These are phyloP conservation scores for Brachionus rotundiformis DNA, from an alignment of 1,140 invertebrate species.

Conservation along the genomic window DNA sequence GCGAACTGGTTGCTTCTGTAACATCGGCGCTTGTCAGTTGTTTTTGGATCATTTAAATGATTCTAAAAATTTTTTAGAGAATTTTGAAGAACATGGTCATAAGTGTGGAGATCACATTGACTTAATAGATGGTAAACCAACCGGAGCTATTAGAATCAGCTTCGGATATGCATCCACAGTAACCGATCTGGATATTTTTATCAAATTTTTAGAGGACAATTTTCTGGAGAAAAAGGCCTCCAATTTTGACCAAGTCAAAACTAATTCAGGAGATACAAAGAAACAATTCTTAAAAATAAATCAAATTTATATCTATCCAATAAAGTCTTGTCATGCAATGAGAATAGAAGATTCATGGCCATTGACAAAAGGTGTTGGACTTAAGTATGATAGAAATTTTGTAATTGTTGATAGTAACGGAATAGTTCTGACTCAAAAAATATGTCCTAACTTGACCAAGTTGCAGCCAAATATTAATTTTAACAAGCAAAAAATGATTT, in stretches of 20 bases:
- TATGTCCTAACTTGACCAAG: constrained; percentile 75
- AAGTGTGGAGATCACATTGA: constrained; percentile 87
- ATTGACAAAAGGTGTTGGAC: constrained; percentile 73
- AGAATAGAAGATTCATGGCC: constrained; percentile 69
- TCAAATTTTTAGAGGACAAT: constrained; percentile 33
- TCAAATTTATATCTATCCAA: constrained; percentile 81
- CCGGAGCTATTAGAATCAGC: constrained; percentile 85
- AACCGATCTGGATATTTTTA: background rate
- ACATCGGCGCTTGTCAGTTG: constrained; percentile 87
- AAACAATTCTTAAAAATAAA: constrained; percentile 54
- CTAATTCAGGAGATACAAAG: background rate
- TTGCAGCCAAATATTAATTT: constrained; percentile 76
- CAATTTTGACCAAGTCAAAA: background rate
- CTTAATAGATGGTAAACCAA: constrained; percentile 82
- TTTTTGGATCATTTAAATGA: constrained; percentile 68
- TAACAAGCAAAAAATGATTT: constrained; percentile 67
- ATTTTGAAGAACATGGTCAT: constrained; percentile 72
- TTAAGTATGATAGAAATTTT: constrained; percentile 86
- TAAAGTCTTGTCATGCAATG: constrained; percentile 86
- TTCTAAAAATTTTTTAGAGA: constrained; percentile 37
- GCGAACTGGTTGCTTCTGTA: constrained; percentile 92
- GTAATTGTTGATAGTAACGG: constrained; percentile 80
- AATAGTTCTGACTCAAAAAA: constrained; percentile 82
- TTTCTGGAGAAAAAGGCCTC: constrained; percentile 8
- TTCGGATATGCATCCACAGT: constrained; percentile 75